Percentiles rank a stretch among this genome's conserved stretches.
These are phyloP conservation scores for Kryptolebias marmoratus DNA, from an alignment of 2,113 vertebrate species.

Conservation along the genomic window DNA sequence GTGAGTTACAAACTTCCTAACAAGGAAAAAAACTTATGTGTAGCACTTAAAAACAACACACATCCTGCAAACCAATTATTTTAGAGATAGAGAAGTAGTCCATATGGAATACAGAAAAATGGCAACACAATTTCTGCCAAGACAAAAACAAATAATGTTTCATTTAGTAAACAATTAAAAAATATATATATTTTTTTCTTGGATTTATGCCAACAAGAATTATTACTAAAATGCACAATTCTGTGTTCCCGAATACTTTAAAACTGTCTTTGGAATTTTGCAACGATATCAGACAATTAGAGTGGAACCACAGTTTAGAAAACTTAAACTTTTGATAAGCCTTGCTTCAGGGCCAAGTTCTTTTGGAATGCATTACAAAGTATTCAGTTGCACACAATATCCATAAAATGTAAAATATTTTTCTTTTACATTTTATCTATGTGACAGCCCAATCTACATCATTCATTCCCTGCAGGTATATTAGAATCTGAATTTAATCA, in stretches of 20 bases:
- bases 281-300: not conserved
- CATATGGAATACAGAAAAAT: not conserved
- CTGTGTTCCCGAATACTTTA: not conserved
- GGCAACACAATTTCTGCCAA: slow-evolving; percentile 20
- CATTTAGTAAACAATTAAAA: not conserved
- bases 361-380: too few relatives aligned
- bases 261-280: not conserved
- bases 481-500: slow-evolving; percentile 16
- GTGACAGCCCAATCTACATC: not conserved
- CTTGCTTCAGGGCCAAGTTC: too few relatives aligned
- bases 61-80: slow-evolving; percentile 46
- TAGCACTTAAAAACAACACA: slow-evolving; percentile 19
- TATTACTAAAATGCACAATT: not conserved
- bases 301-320: not conserved
- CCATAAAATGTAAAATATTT: too few relatives aligned
- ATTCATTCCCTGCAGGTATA: not conserved
- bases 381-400: too few relatives aligned
- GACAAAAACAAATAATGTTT: slow-evolving; percentile 13
- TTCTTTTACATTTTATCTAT: too few relatives aligned
- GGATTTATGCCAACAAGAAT: not conserved
- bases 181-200: not conserved
- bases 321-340: too few relatives aligned
- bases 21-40: slow-evolving; percentile 14
- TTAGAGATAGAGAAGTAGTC: slow-evolving; percentile 9
- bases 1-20: slow-evolving; percentile 28